Conservation (phyloP, 2,888 invertebrate species). For the Helicoverpa assulta region DNA sequence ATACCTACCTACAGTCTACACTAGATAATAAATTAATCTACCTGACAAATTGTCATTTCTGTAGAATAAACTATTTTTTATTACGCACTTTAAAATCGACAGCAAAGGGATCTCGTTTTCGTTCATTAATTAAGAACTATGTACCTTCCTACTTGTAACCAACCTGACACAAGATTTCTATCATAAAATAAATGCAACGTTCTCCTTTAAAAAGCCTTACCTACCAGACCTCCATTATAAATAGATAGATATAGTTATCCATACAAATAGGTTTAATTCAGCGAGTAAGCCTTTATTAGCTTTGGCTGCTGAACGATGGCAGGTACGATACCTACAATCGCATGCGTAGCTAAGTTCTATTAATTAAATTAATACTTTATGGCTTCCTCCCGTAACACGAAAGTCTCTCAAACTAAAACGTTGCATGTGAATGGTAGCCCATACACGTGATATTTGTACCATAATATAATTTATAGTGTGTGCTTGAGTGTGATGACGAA, state of each 20-base stretch:
- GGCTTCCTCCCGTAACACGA: constrained; percentile 82
- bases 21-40: no score
- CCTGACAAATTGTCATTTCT: background rate
- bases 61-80: no score
- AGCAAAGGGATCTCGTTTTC: no score
- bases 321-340: constrained; percentile 35
- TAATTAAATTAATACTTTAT: constrained; percentile 85
- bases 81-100: no score
- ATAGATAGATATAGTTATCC: constrained; percentile 4
- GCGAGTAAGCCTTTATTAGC: constrained; percentile 37
- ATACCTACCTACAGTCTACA: background rate
- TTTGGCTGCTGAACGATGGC: constrained; percentile 36
- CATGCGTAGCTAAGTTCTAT: constrained; percentile 73
- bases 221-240: background rate
- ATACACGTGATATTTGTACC: constrained; percentile 31
- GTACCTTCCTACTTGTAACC: no score
- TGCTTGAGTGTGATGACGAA: constrained; percentile 70
- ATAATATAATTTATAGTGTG: constrained; percentile 42
- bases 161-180: no score
- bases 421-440: constrained; percentile 70
- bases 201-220: background rate
- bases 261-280: constrained; percentile 39
- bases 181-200: no score
- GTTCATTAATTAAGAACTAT: no score
- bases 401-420: constrained; percentile 71